phyloP scores from a whole-genome alignment of 2,888 invertebrate genomes.

The Xestobium rufovillosum region DNA sequence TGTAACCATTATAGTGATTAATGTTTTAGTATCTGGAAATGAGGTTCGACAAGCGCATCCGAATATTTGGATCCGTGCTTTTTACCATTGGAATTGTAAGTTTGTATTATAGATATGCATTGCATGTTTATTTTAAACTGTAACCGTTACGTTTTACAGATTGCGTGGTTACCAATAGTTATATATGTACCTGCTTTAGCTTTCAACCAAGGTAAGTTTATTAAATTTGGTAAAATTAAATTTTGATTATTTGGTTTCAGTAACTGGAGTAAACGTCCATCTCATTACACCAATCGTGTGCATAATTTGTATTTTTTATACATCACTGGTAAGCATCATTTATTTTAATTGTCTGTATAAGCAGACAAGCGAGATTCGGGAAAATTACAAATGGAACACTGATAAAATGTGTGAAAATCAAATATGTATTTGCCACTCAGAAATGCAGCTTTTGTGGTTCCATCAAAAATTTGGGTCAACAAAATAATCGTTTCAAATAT shows the following conservation, averaged over 20 bases:
- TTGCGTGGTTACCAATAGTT: slow-evolving; percentile 71
- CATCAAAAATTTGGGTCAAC: too few relatives aligned
- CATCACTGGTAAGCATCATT: slow-evolving; percentile 60
- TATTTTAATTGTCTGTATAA: slow-evolving; percentile 5
- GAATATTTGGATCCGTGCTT: slow-evolving; percentile 62
- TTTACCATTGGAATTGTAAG: slow-evolving; percentile 64
- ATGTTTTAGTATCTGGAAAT: slow-evolving; percentile 62
- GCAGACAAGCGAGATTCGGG: too few relatives aligned
- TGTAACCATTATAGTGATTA: slow-evolving; percentile 2
- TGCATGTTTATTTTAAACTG: slow-evolving; percentile 7
- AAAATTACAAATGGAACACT: too few relatives aligned
- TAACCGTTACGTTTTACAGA: slow-evolving; percentile 43
- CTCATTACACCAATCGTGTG: slow-evolving; percentile 76
- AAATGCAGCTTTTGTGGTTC: too few relatives aligned
- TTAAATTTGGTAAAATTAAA: background rate
- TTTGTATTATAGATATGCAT: slow-evolving; percentile 19
- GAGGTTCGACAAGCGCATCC: slow-evolving; percentile 60
- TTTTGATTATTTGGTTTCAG: slow-evolving; percentile 45
- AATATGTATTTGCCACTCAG: too few relatives aligned
- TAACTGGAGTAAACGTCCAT: slow-evolving; percentile 77
- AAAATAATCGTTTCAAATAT: too few relatives aligned
- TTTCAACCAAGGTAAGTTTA: slow-evolving; percentile 64
- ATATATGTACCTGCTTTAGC: slow-evolving; percentile 72
- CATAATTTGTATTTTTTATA: slow-evolving; percentile 78
- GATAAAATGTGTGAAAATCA: too few relatives aligned